These are phyloP conservation scores for Pristionchus fissidentatus DNA, from an alignment of 2,888 invertebrate genomes.

Conservation along the genomic window DNA sequence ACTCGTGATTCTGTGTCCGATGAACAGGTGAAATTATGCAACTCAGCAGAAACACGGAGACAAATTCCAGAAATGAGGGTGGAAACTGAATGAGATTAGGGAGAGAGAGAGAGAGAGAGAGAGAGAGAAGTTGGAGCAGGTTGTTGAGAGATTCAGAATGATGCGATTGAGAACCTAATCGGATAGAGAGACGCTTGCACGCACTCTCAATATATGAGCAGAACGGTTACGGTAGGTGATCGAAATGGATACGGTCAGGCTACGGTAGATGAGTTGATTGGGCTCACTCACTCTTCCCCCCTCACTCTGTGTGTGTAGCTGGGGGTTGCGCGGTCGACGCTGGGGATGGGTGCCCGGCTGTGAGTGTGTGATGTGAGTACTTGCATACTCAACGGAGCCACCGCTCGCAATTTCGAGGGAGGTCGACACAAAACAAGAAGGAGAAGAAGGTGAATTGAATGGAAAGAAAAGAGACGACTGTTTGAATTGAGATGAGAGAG, in stretches of 20 bases:
- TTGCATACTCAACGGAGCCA: no score
- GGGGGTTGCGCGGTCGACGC: no score
- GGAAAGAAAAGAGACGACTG: neutral
- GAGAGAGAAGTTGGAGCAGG: neutral
- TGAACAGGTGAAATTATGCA: neutral
- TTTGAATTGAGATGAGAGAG: neutral
- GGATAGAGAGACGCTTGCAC: no score
- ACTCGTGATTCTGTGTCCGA: neutral
- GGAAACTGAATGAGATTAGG: neutral
- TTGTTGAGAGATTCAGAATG: conserved; percentile 1
- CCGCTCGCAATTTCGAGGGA: neutral
- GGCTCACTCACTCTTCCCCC: no score
- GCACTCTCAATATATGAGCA: no score
- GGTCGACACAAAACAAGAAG: conserved; percentile 10
- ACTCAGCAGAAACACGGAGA: neutral
- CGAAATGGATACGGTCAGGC: no score
- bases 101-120: neutral
- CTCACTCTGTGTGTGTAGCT: no score
- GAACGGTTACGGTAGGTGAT: no score
- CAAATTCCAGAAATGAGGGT: neutral
- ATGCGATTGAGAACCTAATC: neutral
- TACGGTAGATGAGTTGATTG: no score
- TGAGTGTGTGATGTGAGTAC: no score
- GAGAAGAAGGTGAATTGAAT: neutral
- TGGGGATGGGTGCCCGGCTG: no score